Evolutionary conservation across 1,140 invertebrate species (phyloP), one percentile per base, ranked within the genome.

Genomic region (Wasmannia auropunctata): DNA sequence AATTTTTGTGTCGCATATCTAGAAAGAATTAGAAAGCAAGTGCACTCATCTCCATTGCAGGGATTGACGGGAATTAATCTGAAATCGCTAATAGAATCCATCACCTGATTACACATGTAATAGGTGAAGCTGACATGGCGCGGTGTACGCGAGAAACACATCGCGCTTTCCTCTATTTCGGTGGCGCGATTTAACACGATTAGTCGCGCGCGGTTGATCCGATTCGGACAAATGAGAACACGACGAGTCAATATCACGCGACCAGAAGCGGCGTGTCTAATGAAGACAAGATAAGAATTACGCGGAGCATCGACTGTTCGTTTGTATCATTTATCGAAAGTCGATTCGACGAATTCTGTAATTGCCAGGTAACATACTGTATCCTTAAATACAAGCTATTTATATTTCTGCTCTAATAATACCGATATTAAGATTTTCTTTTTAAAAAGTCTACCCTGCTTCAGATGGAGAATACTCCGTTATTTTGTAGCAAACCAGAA

Each of bases 131-230:
- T 46, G 67, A 72, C 22, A 34, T 10, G 34, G 28, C 19, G 28
- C 19, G 40, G n/a, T 46, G 22, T 34, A 81, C 43, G n/a, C 28
- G 10, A 83, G 25, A 58, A n/a, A n/a, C 60, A 74, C 40, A 46
- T 40, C 25, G 25, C 69, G 11, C 34, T 72, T 56, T 74, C 1
- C 4, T 58, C 51, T 72, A 83, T 83, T 81, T 72, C 34, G 65
- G 62, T 80, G 22, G 37, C n/a, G 67, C 79, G 40, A 72, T 83
- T 83, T 83, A 74, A 83, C 79, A 58, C 67, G 79, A 74, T 83
- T 83, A 83, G 65, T 74, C 67, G 37, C 14, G 67, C 67, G 67
- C 67, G 51, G 56, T 54, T 83, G 51, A 83, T 81, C 25, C 37
- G 37, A 81, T 72, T 58, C 40, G 51, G 16, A 60, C 37, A 72